Evolutionary conservation across 2,113 vertebrate genomes (phyloP).

Genomic region (Chascanopsetta lugubris): DNA sequence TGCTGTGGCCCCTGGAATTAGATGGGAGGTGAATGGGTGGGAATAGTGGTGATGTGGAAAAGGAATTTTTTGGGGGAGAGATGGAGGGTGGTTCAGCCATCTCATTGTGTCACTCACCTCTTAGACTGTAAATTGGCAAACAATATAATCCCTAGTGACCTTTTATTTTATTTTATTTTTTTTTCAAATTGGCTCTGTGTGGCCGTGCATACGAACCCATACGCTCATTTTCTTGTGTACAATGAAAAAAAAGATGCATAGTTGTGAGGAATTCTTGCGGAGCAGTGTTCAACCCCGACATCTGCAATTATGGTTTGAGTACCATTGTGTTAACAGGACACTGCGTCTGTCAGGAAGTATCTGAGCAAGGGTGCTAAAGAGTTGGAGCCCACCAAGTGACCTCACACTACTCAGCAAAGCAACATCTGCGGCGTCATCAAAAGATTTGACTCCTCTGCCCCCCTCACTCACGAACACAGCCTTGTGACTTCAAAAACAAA

Average conservation of each 20-base stretch:
- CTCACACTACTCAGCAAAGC: slow-evolving; percentile 49
- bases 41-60: slow-evolving; percentile 54
- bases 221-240: neutral
- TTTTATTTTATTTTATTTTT: too few relatives aligned
- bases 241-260: neutral
- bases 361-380: slow-evolving; percentile 21
- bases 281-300: neutral
- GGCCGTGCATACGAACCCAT: slow-evolving; percentile 1
- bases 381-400: slow-evolving; percentile 48
- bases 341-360: slow-evolving; percentile 36
- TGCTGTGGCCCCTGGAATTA: slow-evolving; percentile 68
- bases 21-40: slow-evolving; percentile 69
- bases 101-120: slow-evolving; percentile 49
- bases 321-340: slow-evolving; percentile 34
- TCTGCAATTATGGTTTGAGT: slow-evolving; percentile 23
- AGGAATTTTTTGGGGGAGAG: slow-evolving; percentile 20
- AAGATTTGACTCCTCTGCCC: slow-evolving; percentile 50
- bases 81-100: slow-evolving; percentile 33
- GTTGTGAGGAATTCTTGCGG: slow-evolving; percentile 3
- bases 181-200: slow-evolving; percentile 51
- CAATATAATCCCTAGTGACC: slow-evolving; percentile 77
- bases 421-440: slow-evolving; percentile 70
- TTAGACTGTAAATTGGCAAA: slow-evolving; percentile 66
- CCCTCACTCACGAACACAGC: slow-evolving; percentile 34
- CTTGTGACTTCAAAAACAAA: slow-evolving; percentile 63